Evolutionary conservation across 1,140 invertebrate species (phyloP), one percentile per base, ranked within the genome.

Genomic region (Trissolcus basalis): DNA sequence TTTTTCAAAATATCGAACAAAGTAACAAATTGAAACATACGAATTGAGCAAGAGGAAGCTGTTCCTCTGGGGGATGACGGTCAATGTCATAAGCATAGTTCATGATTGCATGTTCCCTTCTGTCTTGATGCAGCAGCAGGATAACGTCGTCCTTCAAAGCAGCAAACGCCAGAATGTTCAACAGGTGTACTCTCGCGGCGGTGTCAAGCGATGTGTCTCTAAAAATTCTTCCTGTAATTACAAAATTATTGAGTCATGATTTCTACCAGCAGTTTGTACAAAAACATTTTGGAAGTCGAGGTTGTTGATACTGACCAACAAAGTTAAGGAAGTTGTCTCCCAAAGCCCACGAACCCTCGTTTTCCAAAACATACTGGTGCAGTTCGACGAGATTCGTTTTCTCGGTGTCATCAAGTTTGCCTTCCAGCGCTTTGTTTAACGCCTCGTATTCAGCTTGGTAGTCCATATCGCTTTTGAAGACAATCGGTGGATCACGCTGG

Each of bases 111-210:
- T 97, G 96, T 77, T 96, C 95, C 55, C 93, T 90, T 61, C 96
- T 90, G 86, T 97, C 96, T 88, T 97, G 96, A 87, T 97, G 96
- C 58, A 97, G 85, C 51, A 97, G 87, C 16, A 97, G 90, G 81
- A 97, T 95, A 48, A 97, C 93, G 85, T 97, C 96, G 77, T 97
- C 96, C 79, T 96, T 96, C 5, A 96, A 88, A 6, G 95, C 94
- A 0, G 93, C 94, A 51, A 91, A 90, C 10, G 92, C 92, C 69
- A 95, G 86, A 33, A 94, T 91, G 55, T 94, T 93, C 67, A 95
- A 86, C 68, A 91, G 85, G 67, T 89, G 89, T 58, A 93, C 90
- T 73, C 93, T 89, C 35, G 90, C 90, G 78, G 91, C 90, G 3
- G 87, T 85, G 1, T 89, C 86, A 47, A 93, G 82, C 5, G 89